Conservation (phyloP, 2,113 vertebrate species). For the Takifugu bimaculatus region DNA sequence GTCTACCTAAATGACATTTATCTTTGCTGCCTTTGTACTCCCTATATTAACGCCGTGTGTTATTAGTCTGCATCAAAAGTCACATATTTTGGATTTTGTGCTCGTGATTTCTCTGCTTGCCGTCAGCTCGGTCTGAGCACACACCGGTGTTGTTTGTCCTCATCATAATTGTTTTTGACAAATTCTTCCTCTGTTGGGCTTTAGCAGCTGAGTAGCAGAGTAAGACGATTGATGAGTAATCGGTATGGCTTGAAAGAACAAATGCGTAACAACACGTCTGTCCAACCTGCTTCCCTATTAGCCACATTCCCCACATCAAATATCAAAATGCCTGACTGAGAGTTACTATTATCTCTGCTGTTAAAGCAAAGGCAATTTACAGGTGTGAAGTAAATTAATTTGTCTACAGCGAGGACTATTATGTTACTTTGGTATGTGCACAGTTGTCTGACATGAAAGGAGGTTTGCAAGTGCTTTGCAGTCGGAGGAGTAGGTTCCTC, state of each 20-base stretch:
- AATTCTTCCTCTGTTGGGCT: background rate
- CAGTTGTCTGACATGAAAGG: background rate
- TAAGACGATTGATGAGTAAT: background rate
- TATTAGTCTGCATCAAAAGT: too few species aligned
- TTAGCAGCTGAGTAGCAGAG: slow-evolving; percentile 1
- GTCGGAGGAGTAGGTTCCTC: too few species aligned
- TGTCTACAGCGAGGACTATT: slow-evolving; percentile 8
- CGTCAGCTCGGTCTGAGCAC: background rate
- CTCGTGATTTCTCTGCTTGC: background rate
- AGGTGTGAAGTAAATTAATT: background rate
- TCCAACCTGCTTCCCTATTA: background rate
- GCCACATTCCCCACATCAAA: background rate
- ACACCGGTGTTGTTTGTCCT: slow-evolving; percentile 8
- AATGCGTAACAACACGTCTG: background rate
- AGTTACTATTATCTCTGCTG: background rate
- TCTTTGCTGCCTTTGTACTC: too few species aligned
- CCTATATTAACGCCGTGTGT: too few species aligned
- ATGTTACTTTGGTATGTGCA: slow-evolving; percentile 26
- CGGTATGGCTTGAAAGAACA: slow-evolving; percentile 2
- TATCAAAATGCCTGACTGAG: background rate
- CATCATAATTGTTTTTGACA: slow-evolving; percentile 9
- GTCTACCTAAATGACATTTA: too few species aligned
- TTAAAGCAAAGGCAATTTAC: background rate
- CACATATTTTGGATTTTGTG: too few species aligned
- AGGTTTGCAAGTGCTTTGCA: too few species aligned